Percentiles rank a stretch among this genome's conserved stretches.
Conservation (phyloP, 1,140 invertebrate species). For the Epicauta chinensis region DNA sequence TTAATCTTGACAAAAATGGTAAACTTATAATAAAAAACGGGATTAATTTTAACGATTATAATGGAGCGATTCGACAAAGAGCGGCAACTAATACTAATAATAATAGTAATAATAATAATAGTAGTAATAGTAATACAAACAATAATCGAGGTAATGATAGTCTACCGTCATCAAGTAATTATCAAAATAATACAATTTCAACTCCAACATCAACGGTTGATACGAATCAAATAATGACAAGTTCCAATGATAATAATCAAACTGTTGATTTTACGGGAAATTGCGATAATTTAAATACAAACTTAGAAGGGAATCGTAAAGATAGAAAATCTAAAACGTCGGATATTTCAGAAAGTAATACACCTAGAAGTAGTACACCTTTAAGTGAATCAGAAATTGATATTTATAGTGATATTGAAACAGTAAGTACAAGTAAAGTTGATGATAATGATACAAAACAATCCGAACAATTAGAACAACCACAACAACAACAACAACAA, state of each 20-base stretch:
- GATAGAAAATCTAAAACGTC: background rate
- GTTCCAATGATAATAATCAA: conserved; percentile 32
- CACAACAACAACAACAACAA: conserved; percentile 21
- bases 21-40: conserved; percentile 31
- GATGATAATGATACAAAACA: conserved; percentile 19
- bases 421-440: conserved; percentile 33
- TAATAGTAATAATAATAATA: background rate
- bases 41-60: conserved; percentile 4
- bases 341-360: conserved; percentile 6
- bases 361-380: conserved; percentile 17
- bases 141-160: background rate
- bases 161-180: conserved; percentile 3
- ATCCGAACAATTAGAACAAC: conserved; percentile 46
- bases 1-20: conserved; percentile 47
- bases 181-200: background rate
- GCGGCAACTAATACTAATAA: background rate
- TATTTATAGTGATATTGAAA: conserved; percentile 54
- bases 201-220: conserved; percentile 11
- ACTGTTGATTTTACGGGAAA: conserved; percentile 4
- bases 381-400: conserved; percentile 44
- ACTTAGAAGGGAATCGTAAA: background rate
- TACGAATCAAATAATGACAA: background rate
- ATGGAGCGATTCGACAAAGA: background rate
- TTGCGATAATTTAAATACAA: background rate
- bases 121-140: background rate